Base-by-base conservation (phyloP, 2,888 invertebrate genomes). In the Scaptomyza tumidula region DNA sequence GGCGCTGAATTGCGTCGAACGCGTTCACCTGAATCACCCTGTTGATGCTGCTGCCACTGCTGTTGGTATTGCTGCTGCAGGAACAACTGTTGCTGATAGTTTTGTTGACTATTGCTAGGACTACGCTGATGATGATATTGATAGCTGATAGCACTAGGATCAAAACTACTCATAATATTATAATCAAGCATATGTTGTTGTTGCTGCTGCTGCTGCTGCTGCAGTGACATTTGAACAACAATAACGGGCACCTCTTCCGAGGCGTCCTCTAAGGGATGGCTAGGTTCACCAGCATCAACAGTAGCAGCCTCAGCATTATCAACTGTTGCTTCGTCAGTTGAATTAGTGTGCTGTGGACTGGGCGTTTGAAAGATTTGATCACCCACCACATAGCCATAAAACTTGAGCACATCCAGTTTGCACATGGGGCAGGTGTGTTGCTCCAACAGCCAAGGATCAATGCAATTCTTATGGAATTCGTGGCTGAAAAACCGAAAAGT, bases 341-440 rank as follows among this genome's bases (percentile, higher is more conserved):
- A 78, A 55, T 73, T 77, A 56, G 71, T 78, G 55, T 88, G 90
- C 50, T 88, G 89, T 16, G 90, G 90, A 81, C 90, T 91, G 70
- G 91, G 90, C 29, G 90, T 91, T 85, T 90, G 82, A 74, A 87
- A 85, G 56, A 90, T 90, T 81, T 90, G 90, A 75, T 92, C 92
- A 94, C 95, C 95, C 92, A 96, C 96, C 94, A 96, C 96, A 92
- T 96, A 96, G 75, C 97, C 97, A 90, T 97, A 97, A 91, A 96
- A 95, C 90, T 97, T 96, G 71, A 98, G 94, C 84, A 98, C 98
- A 93, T 98, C 98, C 95, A 97, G 95, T 93, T 98, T 98, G 93
- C 98, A 98, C 97, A 98, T 98, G 10, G 98, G 98, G 92, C 98
- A 98, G 35, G 98, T 98, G 75, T 98, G 94, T 92, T 98, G 98